A percentile compares a stretch with the other conserved stretches of the same genome.
phyloP scores from a whole-genome alignment of 2,888 invertebrate species.

The Plebejus melissa region DNA sequence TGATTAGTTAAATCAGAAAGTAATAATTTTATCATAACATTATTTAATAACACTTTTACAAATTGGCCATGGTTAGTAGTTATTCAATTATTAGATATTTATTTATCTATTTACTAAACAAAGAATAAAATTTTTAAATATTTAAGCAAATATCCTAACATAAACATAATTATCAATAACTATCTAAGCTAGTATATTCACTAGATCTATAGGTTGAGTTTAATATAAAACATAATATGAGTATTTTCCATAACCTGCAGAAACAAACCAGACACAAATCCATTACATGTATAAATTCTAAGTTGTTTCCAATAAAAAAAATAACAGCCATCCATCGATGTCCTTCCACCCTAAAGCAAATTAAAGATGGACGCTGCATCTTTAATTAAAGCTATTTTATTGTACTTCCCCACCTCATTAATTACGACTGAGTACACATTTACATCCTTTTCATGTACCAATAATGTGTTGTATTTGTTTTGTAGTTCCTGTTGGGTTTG shows the following conservation, averaged over 20 bases:
- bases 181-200: too few relatives aligned
- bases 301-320: constrained; percentile 18
- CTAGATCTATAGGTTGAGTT: too few relatives aligned
- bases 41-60: too few relatives aligned
- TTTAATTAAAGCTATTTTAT: constrained; percentile 54
- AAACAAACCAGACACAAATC: not conserved
- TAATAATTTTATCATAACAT: not conserved
- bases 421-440: constrained; percentile 35
- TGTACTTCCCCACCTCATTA: constrained; percentile 41
- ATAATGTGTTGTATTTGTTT: constrained; percentile 22
- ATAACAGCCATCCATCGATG: constrained; percentile 42
- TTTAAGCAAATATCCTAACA: too few relatives aligned
- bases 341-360: constrained; percentile 43
- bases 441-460: constrained; percentile 25
- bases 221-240: too few relatives aligned
- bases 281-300: not conserved
- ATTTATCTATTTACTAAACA: too few relatives aligned
- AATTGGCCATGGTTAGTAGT: too few relatives aligned
- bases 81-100: too few relatives aligned
- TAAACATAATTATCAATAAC: too few relatives aligned
- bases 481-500: not conserved
- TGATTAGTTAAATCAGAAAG: not conserved
- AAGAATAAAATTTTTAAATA: too few relatives aligned
- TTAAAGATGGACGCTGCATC: constrained; percentile 53
- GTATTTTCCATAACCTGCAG: not conserved